Base-by-base conservation (phyloP, 2,113 vertebrate genomes). In the Notechis scutatus region DNA sequence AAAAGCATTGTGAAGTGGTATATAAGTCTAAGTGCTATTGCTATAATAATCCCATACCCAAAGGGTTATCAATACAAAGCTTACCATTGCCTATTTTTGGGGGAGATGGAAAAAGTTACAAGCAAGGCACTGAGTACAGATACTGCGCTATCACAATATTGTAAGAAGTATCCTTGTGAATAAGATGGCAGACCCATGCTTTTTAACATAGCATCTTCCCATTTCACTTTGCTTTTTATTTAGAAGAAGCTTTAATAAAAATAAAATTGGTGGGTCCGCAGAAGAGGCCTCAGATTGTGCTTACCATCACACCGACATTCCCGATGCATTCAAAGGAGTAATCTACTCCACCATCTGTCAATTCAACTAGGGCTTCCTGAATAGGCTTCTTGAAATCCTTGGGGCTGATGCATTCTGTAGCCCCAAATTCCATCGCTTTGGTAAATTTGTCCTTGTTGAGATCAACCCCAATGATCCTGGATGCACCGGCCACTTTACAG, bases 301-400 rank as follows among this genome's bases (percentile, higher is more conserved):
- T 97, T 95, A 98, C 98, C 98, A 98, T 98, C 91, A 98, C 96
- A 55, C 96, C 95, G 10, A 98, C 98, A 0, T 98, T 98, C 5
- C 98, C 98, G 0, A 98, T 98, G 88, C 98, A 98, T 92, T 98
- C 98, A 45, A 98, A 98, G 0, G 98, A 98, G 55, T 97, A 98
- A 90, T 98, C 98, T 9, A 98, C 98, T 0, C 98, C 98, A 7
- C 98, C 98, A 0, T 98, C 97, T 0, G 98, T 98, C 96, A 98
- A 96, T 91, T 98, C 98, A 59, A 94, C 39, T 85, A 98, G 96
- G 57, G 97, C 98, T 91, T 98, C 98, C 94, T 98, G 98, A 87
- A 98, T 97, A 42, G 98, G 96, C 64, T 98, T 98, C 92, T 94
- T 96, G 93, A 96, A 97, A 50, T 98, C 97, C 47, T 97, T 94